Evolutionary conservation across 2,113 vertebrate genomes (phyloP), one percentile per base, ranked within the genome.

Genomic region (Eleginops maclovinus): DNA sequence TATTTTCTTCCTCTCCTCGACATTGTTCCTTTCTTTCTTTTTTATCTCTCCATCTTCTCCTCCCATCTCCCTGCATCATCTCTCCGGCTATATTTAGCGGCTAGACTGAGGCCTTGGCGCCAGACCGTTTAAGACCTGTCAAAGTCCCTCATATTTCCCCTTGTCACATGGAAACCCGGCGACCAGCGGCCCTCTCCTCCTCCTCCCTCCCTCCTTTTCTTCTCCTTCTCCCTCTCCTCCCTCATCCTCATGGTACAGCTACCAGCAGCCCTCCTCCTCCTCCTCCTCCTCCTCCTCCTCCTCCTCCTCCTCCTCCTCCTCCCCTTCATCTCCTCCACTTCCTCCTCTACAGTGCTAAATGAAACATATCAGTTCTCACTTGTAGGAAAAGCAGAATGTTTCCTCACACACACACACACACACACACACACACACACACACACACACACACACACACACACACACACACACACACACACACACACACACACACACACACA

Each of bases 121-220:
- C 96, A 98, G 96, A 96, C 96, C 95, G 95, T 96, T 97, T 97
- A 97, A 96, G 96, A 97, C 95, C 96, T 97, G 97, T 97, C 97
- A 97, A 95, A 97, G 95, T 96, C 95, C 95, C 95, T 97, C 96
- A 97, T 97, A 96, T 96, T 96, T 95, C 95, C 96, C 94, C 94
- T 91, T 95, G 96, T 97, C 96, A 97, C 96, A 96, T 95, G 95
- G 94, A 95, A 90, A 94, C 89, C 93, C 93, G 88, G 92, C 84
- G 86, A 90, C 92, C 83, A 89, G 76, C 84, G 87, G 95, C 91
- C 85, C 93, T 85, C 88, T 94, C 91, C 92, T 90, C 87, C 90
- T 86, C 88, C 41, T 40, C 55, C 59, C 40, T 68, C 26, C 26
- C 49, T 51, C 44, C 58, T 56, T 28, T 31, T 79, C 86, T 88